Conservation (phyloP, 2,888 invertebrate genomes). For the Bembecia ichneumoniformis region DNA sequence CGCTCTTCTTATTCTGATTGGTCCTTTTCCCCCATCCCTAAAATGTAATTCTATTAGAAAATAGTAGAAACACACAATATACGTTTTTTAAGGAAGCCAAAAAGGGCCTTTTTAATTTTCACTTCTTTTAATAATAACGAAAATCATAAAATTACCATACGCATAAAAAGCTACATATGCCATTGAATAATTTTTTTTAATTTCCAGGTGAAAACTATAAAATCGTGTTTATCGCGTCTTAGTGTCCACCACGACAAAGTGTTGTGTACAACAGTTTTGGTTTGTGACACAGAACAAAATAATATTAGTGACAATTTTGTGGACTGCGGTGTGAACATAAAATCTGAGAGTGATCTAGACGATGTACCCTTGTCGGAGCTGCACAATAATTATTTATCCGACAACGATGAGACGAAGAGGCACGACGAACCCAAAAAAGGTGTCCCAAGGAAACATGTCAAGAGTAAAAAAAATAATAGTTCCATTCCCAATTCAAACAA, state of each 20-base stretch:
- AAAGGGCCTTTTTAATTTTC: no score
- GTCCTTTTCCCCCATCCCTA: no score
- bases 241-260: conserved; percentile 10
- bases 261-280: conserved; percentile 3
- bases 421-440: background rate
- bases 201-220: conserved; percentile 21
- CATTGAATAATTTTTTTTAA: background rate
- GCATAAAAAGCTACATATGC: no score
- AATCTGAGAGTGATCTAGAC: conserved; percentile 26
- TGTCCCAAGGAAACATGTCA: no score
- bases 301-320: conserved; percentile 28
- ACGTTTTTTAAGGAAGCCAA: no score
- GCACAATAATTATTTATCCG: conserved; percentile 10
- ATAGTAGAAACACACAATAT: no score
- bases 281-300: conserved; percentile 6
- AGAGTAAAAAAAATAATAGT: no score
- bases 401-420: conserved; percentile 6
- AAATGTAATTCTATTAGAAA: no score
- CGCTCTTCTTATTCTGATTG: no score
- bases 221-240: conserved; percentile 21
- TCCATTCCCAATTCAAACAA: background rate
- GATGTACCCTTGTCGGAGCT: conserved; percentile 34
- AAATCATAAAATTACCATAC: no score
- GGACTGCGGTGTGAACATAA: conserved; percentile 27
- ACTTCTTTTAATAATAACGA: no score